Base-by-base conservation (phyloP, 1,140 invertebrate genomes). In the Leptinotarsa defecta region DNA sequence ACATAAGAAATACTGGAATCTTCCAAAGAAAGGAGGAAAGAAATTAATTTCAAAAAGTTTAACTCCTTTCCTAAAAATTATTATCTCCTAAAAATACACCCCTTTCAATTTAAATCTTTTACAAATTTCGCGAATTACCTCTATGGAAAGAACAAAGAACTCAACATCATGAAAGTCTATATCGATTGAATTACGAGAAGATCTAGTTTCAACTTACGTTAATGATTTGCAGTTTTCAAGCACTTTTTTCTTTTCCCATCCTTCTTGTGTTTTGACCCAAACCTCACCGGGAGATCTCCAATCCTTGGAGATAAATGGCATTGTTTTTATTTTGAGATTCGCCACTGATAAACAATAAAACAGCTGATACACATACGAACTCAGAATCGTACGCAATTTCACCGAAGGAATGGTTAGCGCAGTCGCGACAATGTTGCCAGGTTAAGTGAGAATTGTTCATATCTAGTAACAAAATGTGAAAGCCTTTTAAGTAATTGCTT, bases 231-330 rank as follows among this genome's bases (percentile, higher is more conserved):
- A 83, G 78, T 84, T 94, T 86, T 95, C 94, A 62, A 97, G 88
- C 73, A 97, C 94, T 89, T 98, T 98, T 86, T 95, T 94, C 87
- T 95, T 94, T 86, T 98, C 96, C 96, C 96, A 98, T 74, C 97
- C 96, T 86, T 97, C 95, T 79, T 95, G 92, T 48, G 96, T 98
- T 89, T 98, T 97, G 19, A 99, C 96, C 98, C 98, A 99, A 83
- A 95, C 94, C 86, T 99, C 97, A 49, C 98, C 98, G 61, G 96
- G 96, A 74, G 96, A 98, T 83, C 97, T 89, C 94, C 94, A 96
- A 88, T 95, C 94, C 88, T 95, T 95, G 43, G 94, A 95, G 86
- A 94, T 94, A 88, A 98, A 99, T 80, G 97, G 97, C 97, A 99
- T 99, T 77, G 74, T 76, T 70, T 69, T 48, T 64, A 61, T 64